Base-by-base conservation (phyloP, 2,888 invertebrate species). In the Polietes domitor region DNA sequence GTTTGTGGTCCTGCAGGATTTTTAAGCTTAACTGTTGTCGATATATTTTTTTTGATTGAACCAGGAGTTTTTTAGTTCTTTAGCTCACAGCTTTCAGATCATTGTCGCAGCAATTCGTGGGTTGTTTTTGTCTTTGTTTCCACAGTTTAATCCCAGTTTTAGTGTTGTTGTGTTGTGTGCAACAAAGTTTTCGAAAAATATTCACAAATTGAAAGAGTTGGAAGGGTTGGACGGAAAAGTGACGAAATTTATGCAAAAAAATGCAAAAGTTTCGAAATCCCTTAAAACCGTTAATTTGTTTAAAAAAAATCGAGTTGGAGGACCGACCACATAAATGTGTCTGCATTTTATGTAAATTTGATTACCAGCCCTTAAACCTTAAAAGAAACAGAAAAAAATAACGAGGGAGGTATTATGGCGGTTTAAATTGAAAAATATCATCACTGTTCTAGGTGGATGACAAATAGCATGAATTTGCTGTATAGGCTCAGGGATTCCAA, bases 201-300 rank as follows among this genome's bases (percentile, higher is more conserved):
- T 80, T 77, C 77, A 77, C 72, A 83, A 77, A 77, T 83, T 83
- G 80, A 77, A 77, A 77, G 73, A 80, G 68, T 21, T 41, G 19
- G 19, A 12, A 12, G n/a, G n/a, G 4, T n/a, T 6, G 47, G 12
- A n/a, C 6, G 12, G n/a, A 47, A 6, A 47, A n/a, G n/a, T n/a
- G n/a, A n/a, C n/a, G n/a, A n/a, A n/a, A 0, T 12, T 47, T 7
- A 53, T 21, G 21, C 53, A 21, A 47, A 47, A 47, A 5, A 10
- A 10, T 21, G n/a, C 21, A 17, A 47, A 53, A 53, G 53, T 53
- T 53, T 53, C 19, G 5, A 65, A 65, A 65, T 65, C 65, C 65
- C 63, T 17, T 65, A 28, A 43, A 24, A 19, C 19, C 78, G 77
- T 77, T 83, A 77, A 80, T 83, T 80, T 83, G 79, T 37, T 73